Evolutionary conservation across 2,113 vertebrate genomes (phyloP).

Genomic region (Corydoras maculifer): DNA sequence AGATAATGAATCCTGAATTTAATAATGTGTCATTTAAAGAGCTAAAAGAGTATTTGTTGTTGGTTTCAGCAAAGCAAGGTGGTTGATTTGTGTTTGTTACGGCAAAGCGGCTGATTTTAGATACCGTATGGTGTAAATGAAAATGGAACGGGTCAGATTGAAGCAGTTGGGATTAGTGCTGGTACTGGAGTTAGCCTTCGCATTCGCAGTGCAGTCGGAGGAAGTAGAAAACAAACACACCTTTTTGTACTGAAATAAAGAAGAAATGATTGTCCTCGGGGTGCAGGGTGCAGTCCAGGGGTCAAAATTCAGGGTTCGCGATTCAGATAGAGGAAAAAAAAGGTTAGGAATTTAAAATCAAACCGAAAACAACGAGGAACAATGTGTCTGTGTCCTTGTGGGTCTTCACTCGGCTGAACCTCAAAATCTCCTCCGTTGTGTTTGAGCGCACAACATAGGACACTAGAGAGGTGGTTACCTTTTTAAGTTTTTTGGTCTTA

Average conservation of each 20-base stretch:
- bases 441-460: no score
- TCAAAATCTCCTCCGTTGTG: no score
- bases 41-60: no score
- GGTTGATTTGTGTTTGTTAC: no score
- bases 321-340: conserved; percentile 36
- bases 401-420: no score
- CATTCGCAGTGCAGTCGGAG: conserved; percentile 17
- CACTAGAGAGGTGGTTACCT: no score
- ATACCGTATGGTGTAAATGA: no score
- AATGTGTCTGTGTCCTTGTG: neutral
- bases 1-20: no score
- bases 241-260: conserved; percentile 45
- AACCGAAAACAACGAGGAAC: neutral
- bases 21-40: no score
- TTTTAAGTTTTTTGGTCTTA: no score
- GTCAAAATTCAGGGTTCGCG: conserved; percentile 44
- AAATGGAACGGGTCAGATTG: conserved; percentile 2
- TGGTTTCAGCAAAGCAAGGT: no score
- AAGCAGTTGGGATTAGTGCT: conserved; percentile 24
- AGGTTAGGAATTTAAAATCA: conserved; percentile 21
- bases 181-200: conserved; percentile 8
- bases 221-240: conserved; percentile 31
- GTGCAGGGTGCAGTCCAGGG: conserved; percentile 35
- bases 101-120: no score
- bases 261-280: conserved; percentile 32